Conservation (phyloP, 2,797 vertebrate species). For the Gambusia yucatana region DNA sequence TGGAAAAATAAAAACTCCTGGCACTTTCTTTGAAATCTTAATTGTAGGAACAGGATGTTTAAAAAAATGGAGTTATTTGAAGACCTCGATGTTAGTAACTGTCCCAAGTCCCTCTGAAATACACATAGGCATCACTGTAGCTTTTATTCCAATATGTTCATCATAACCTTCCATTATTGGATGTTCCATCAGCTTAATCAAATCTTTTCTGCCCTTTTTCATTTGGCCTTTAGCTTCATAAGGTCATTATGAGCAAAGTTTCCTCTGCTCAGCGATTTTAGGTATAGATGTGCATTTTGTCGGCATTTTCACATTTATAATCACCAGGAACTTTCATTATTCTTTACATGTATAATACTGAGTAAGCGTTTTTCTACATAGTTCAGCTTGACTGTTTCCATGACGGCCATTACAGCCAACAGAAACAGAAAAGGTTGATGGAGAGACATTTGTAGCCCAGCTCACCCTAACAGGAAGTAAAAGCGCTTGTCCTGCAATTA, state of each 20-base stretch:
- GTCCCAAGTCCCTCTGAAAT: neutral
- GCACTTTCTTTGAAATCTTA: neutral
- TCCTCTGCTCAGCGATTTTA: neutral
- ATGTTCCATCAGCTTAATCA: neutral
- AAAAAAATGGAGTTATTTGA: neutral
- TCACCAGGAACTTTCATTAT: neutral
- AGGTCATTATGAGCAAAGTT: neutral
- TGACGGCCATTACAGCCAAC: neutral
- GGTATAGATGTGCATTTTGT: neutral
- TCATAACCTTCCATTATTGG: neutral
- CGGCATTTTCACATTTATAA: neutral
- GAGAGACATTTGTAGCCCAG: neutral
- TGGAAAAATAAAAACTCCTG: neutral
- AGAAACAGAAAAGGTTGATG: neutral
- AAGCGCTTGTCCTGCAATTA: neutral
- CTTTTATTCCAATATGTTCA: neutral
- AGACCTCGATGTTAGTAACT: neutral
- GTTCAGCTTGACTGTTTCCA: neutral
- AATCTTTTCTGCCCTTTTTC: neutral
- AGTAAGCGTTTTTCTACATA: neutral
- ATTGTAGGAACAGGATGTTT: neutral
- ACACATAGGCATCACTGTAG: neutral
- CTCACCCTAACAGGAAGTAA: neutral
- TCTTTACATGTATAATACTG: neutral
- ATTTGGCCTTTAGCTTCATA: neutral